A percentile compares a stretch with the other conserved stretches of the same genome.
Conservation (phyloP, 2,113 vertebrate genomes). For the Lucifuga dentata region DNA sequence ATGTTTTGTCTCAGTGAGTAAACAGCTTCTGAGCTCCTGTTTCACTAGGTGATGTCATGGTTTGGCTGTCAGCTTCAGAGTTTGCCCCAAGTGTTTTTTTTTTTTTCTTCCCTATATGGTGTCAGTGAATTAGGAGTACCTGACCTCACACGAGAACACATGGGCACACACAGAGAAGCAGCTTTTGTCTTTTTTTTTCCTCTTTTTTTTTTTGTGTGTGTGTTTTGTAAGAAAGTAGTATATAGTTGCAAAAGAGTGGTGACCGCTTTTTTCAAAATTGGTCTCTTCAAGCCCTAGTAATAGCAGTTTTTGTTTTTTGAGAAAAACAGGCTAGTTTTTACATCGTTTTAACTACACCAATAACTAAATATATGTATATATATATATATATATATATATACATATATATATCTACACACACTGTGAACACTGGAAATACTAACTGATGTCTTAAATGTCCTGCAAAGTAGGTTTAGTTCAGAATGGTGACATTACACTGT, state of each 20-base stretch:
- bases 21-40: background rate
- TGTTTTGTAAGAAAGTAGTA: no score
- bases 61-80: slow-evolving; percentile 15
- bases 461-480: no score
- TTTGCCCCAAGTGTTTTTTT: slow-evolving; percentile 10
- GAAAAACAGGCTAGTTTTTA: background rate
- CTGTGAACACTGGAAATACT: no score
- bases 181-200: no score
- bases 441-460: background rate
- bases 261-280: slow-evolving; percentile 15
- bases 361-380: no score
- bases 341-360: background rate
- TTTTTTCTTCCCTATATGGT: slow-evolving; percentile 2
- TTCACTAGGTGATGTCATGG: slow-evolving; percentile 45
- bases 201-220: no score
- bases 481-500: background rate
- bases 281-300: background rate
- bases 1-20: slow-evolving; percentile 21
- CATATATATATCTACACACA: no score
- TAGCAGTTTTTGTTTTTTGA: background rate
- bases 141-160: background rate
- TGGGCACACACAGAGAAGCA: no score
- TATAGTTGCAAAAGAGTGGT: background rate
- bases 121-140: background rate
- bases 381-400: no score